Base-by-base conservation (phyloP, 2,797 vertebrate species). In the Cheracebus regulus region DNA sequence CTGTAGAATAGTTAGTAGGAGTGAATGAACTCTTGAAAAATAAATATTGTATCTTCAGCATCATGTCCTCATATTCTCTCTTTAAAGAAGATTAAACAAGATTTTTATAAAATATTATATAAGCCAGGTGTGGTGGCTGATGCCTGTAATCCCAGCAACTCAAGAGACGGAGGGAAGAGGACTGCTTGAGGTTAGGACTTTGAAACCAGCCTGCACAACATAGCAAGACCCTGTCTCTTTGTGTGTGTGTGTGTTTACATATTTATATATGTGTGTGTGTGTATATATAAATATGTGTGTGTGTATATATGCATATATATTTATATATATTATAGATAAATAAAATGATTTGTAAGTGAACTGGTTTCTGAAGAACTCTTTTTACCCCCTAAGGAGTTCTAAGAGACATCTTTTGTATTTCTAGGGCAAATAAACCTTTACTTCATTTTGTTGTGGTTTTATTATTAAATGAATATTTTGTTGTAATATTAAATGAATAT, bases 401-500 rank as follows among this genome's bases (percentile, higher is more conserved):
- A 83, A 88, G 86, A 76, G 20, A 24, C 7, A 76, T 96, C 86
- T 80, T 26, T 78, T 93, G 2, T 92, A 61, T 84, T 97, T 97
- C 70, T 92, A 96, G 55, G 73, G 30, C 50, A 97, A 92, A 92
- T 96, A 90, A 89, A 28, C n/a, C 85, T 91, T 87, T 93, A 95
- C 48, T 41, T 73, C n/a, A 67, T 33, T 20, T 90, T 55, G 7
- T 55, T 55, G 52, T 88, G 84, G 64, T 67, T n/a, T 67, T n/a
- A 67, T 67, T 67, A 67, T 67, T 67, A 67, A 67, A 67, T 67
- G 33, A 67, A 67, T 8, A 2, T 88, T 87, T 95, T 76, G 41
- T 36, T 67, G 17, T 67, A 67, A 55, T 91, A 67, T 95, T 70
- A 83, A 83, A 67, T 90, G 80, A 97, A 50, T 93, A 52, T 95